Base-by-base conservation (phyloP, 2,113 vertebrate genomes). In the Oxygymnocypris stewartii region DNA sequence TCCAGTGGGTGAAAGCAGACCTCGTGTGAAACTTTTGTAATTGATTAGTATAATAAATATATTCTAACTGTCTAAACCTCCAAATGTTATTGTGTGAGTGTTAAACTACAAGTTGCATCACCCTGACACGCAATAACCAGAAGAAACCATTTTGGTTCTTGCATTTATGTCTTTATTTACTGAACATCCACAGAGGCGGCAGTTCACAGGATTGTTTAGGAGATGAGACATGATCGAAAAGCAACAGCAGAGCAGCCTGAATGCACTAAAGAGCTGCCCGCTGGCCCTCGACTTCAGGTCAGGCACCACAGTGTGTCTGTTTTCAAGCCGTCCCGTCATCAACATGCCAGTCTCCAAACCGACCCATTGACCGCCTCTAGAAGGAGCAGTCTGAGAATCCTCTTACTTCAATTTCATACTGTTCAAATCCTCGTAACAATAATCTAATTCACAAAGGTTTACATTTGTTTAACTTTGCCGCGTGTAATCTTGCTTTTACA, bases 321-420 rank as follows among this genome's bases (percentile, higher is more conserved):
- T 99, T 99, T 97, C 89, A 84, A 96, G 94, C 95, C 94, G 86
- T 95, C 88, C 95, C 95, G 91, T 99, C 98, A 99, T 96, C 35
- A 86, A 88, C 95, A 96, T 88, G 91, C 77, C 87, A 23, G 86
- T 91, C 92, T 93, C 31, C 87, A 75, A 69, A 75, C 84, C 6
- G 16, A 71, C 23, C 54, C 86, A 31, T 61, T 4, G 42, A 57
- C 12, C 0, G 77, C 51, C 54, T 14, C 54, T 54, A 47, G 47
- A 78, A 73, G n/a, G n/a, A n/a, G 11, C 35, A 12, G 31, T 59
- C 54, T 65, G 13, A 18, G 35, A 81, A 76, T 49, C 4, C 2
- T 16, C 16, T 35, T 28, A 67, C n/a, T 76, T 51, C 61, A 28
- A 12, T 18, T 82, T 31, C 11, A 69, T 13, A 44, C 40, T 47